These are phyloP conservation scores for Schizopygopsis malacanthus DNA, from an alignment of 2,797 vertebrate genomes.

Conservation along the genomic window DNA sequence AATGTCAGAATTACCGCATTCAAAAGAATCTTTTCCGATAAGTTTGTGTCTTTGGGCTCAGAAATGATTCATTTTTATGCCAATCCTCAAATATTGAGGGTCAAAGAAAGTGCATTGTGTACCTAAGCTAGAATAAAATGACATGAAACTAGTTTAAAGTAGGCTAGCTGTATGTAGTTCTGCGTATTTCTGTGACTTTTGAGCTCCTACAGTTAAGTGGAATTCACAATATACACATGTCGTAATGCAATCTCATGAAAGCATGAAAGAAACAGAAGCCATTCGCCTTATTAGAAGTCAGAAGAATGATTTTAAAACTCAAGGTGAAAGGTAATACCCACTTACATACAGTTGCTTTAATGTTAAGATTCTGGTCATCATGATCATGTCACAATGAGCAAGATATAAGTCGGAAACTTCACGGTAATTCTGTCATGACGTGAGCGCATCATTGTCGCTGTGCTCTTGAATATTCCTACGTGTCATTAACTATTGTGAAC, in stretches of 20 bases:
- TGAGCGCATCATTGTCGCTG: background rate
- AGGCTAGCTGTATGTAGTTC: background rate
- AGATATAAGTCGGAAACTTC: background rate
- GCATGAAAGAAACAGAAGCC: background rate
- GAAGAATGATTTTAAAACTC: background rate
- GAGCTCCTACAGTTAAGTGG: background rate
- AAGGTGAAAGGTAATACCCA: background rate
- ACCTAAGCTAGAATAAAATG: conserved; percentile 1
- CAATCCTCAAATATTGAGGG: background rate
- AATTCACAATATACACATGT: background rate
- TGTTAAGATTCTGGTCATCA: background rate
- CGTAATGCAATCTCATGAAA: background rate
- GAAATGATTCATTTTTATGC: background rate
- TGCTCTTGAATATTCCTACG: conserved; percentile 5
- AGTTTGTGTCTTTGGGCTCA: background rate
- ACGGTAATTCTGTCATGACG: background rate
- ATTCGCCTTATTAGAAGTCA: background rate
- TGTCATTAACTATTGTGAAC: conserved; percentile 25
- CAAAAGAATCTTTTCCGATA: background rate
- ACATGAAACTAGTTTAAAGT: background rate
- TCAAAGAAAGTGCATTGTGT: background rate
- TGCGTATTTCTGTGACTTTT: too few species aligned
- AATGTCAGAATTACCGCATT: background rate
- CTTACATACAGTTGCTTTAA: background rate
- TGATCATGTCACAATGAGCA: background rate